These are phyloP conservation scores for Ptilorrhoa leucosticta DNA, from an alignment of 2,113 vertebrate genomes.

Conservation along the genomic window DNA sequence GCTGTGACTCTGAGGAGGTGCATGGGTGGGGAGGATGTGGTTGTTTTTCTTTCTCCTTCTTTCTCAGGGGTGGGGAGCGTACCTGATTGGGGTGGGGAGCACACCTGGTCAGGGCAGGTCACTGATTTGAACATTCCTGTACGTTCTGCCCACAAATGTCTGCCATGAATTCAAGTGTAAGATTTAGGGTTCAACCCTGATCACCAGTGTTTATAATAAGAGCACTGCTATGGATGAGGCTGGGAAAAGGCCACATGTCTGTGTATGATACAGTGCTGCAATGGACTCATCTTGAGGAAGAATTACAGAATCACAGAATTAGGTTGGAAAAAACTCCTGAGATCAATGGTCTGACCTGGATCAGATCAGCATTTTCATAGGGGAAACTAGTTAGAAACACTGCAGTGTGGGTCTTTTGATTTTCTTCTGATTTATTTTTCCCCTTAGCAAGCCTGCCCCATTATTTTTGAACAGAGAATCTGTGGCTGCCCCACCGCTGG, in stretches of 20 bases:
- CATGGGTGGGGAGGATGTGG: accelerated
- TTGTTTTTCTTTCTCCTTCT: no score
- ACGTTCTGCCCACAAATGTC: accelerated
- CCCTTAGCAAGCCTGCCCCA: accelerated
- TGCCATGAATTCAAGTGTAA: not conserved
- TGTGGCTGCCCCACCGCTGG: not conserved
- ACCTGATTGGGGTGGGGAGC: not conserved
- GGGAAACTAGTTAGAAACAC: not conserved
- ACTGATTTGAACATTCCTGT: not conserved
- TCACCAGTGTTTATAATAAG: no score
- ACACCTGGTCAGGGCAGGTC: not conserved
- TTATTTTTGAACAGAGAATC: not conserved
- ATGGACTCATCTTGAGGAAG: not conserved
- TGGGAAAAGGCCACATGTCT: accelerated
- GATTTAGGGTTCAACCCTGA: not conserved
- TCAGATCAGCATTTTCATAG: not conserved
- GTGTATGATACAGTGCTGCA: accelerated
- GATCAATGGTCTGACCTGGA: not conserved
- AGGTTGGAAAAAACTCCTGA: not conserved
- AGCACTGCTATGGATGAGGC: not conserved
- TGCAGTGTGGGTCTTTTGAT: accelerated
- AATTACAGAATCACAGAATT: not conserved
- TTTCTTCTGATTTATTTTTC: not conserved
- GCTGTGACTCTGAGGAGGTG: not conserved
- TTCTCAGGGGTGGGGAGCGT: not conserved